Conservation (phyloP, 2,888 invertebrate species). For the Ormyrus labotus region DNA sequence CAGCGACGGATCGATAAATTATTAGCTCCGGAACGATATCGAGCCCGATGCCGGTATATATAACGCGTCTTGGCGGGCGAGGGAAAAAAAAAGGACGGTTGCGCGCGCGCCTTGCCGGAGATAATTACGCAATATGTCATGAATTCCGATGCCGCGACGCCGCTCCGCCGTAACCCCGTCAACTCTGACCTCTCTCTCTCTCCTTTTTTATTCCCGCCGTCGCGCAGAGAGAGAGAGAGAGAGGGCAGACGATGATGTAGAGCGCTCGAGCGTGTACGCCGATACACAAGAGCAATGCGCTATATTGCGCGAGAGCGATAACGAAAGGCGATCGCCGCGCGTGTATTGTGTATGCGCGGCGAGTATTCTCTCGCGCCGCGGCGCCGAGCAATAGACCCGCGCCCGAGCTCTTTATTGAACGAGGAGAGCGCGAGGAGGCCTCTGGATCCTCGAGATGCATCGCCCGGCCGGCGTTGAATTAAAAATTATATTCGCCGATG, state of each 20-base stretch:
- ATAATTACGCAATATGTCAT: constrained; percentile 54
- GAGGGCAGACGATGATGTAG: background rate
- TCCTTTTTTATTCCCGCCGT: constrained; percentile 12
- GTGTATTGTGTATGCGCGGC: constrained; percentile 16
- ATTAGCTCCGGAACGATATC: constrained; percentile 37
- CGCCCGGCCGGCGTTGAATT: no score
- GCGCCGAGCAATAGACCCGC: background rate
- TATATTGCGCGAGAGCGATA: constrained; percentile 21
- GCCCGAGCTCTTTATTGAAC: constrained; percentile 8
- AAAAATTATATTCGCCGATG: no score
- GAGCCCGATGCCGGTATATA: background rate
- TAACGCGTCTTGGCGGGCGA: background rate
- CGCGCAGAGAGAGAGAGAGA: background rate
- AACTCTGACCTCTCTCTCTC: constrained; percentile 50
- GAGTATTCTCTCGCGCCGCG: background rate
- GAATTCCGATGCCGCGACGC: constrained; percentile 37
- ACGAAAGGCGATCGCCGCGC: constrained; percentile 35
- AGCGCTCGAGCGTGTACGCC: constrained; percentile 23
- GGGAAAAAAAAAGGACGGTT: constrained; percentile 11
- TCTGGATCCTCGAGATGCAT: no score
- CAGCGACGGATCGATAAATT: constrained; percentile 50
- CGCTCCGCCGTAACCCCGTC: constrained; percentile 43
- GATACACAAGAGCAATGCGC: background rate
- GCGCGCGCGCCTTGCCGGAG: constrained; percentile 14
- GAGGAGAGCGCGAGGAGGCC: background rate